These are phyloP conservation scores for Virgularia gustaviana DNA, from an alignment of 92 coral and sea anemone genomes.

Conservation along the genomic window DNA sequence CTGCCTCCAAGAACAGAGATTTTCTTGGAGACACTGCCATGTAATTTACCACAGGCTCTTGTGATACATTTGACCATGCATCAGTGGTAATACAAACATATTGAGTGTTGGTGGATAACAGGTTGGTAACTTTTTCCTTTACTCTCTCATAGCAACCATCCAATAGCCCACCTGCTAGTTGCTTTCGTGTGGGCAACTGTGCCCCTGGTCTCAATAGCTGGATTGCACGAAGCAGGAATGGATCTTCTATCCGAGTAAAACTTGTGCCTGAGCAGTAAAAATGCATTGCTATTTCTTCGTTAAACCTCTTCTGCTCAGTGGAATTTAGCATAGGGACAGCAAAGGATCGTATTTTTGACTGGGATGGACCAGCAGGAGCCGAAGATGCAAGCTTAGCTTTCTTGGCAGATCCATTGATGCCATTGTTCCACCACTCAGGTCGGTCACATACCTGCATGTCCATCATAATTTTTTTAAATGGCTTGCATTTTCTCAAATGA, in stretches of 20 bases:
- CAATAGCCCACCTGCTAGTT: neutral
- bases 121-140: constrained; percentile 1
- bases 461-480: constrained; percentile 19
- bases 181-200: neutral
- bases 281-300: constrained; percentile 6
- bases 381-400: neutral
- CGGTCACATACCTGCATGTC: constrained; percentile 21
- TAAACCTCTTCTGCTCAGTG: constrained; percentile 22
- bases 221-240: neutral
- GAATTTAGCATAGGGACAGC: constrained; percentile 1
- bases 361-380: neutral
- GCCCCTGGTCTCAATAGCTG: neutral
- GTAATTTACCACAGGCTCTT: neutral
- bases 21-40: neutral
- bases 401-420: constrained; percentile 6
- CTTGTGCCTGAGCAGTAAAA: constrained; percentile 10
- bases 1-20: constrained; percentile 4
- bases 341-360: constrained; percentile 12
- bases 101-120: neutral
- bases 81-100: neutral
- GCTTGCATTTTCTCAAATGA: constrained; percentile 21
- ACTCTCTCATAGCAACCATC: constrained; percentile 9
- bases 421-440: constrained; percentile 17
- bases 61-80: neutral
- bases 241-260: constrained; percentile 4